phyloP scores from a whole-genome alignment of 2,888 invertebrate species.

The Orthosia incerta region DNA sequence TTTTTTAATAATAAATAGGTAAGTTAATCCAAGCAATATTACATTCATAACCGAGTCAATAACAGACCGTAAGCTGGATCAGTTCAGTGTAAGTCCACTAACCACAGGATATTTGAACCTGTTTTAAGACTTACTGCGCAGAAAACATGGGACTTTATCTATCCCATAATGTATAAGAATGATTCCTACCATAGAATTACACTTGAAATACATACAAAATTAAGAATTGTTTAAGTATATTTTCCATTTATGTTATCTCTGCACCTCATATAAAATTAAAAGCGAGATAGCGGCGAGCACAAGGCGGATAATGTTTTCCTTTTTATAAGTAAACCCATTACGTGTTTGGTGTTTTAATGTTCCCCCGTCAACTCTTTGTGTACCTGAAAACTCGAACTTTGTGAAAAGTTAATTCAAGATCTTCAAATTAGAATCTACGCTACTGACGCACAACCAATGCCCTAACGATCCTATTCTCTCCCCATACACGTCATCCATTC shows the following conservation, averaged over 20 bases:
- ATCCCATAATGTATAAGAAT: constrained; percentile 50
- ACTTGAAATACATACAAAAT: constrained; percentile 46
- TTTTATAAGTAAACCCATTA: constrained; percentile 61
- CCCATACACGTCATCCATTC: constrained; percentile 26
- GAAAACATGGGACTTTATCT: constrained; percentile 50
- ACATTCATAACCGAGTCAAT: constrained; percentile 30
- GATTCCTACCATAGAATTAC: constrained; percentile 36
- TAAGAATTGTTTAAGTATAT: constrained; percentile 56
- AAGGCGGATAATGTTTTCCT: constrained; percentile 58
- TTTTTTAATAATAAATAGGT: constrained; percentile 37
- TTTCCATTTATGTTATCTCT: constrained; percentile 63
- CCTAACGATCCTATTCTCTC: constrained; percentile 22
- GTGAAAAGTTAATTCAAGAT: constrained; percentile 57
- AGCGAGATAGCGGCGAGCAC: constrained; percentile 62
- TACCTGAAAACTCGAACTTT: constrained; percentile 45
- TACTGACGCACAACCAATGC: constrained; percentile 37
- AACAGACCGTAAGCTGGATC: constrained; percentile 48
- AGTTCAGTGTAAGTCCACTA: constrained; percentile 22
- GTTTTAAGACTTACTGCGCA: constrained; percentile 39
- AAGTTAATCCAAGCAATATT: constrained; percentile 53
- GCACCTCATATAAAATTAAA: constrained; percentile 67
- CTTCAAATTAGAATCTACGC: constrained; percentile 39
- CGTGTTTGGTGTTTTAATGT: constrained; percentile 60
- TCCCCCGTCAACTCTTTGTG: constrained; percentile 35
- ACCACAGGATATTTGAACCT: constrained; percentile 50